A percentile compares a stretch with the other conserved stretches of the same genome.
These are phyloP conservation scores for Chymomyza amoena DNA, from an alignment of 2,888 invertebrate genomes.

Conservation along the genomic window DNA sequence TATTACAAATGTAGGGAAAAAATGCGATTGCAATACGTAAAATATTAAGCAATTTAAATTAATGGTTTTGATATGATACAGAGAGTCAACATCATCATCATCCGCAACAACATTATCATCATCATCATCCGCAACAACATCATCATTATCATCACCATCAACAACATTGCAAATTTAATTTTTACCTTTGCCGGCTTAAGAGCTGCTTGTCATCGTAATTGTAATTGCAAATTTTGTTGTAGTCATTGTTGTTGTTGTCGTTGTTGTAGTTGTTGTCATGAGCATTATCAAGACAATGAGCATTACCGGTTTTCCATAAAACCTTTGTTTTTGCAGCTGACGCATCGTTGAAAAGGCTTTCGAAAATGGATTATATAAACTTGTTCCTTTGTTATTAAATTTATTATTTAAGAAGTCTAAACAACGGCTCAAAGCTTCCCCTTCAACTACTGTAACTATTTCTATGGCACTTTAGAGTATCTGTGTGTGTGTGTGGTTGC, in stretches of 20 bases:
- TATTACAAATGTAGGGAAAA: background rate
- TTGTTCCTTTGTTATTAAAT: slow-evolving; percentile 46
- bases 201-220: background rate
- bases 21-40: background rate
- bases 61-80: background rate
- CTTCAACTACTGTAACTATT: background rate
- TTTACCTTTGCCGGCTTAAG: background rate
- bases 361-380: background rate
- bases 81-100: background rate
- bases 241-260: slow-evolving; percentile 3
- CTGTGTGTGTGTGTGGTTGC: too few species aligned
- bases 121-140: background rate
- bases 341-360: background rate
- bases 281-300: background rate
- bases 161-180: background rate
- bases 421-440: slow-evolving; percentile 26
- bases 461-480: slow-evolving; percentile 52
- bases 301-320: background rate
- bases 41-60: background rate
- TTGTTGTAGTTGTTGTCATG: background rate
- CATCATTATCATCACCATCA: background rate
- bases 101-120: background rate
- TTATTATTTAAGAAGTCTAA: slow-evolving; percentile 60
- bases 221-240: slow-evolving; percentile 2
- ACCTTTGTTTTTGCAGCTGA: background rate